Percentiles rank a stretch among this genome's conserved stretches.
Conservation (phyloP, 2,888 invertebrate genomes). For the Belgica antarctica region DNA sequence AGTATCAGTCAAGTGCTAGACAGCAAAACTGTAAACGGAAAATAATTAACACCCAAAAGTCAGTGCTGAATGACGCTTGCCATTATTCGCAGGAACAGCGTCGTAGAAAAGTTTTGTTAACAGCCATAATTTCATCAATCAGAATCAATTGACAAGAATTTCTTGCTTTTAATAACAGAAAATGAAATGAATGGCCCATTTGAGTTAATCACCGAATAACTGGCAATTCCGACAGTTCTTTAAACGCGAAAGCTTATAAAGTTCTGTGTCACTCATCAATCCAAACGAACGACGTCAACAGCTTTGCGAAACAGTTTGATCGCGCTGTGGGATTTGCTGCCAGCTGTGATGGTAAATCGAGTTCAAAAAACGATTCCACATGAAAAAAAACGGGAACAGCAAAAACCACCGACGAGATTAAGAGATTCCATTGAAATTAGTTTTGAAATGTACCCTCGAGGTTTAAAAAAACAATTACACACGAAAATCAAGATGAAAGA, state of each 20-base stretch:
- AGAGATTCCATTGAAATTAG: conserved; percentile 41
- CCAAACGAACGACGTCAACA: background rate
- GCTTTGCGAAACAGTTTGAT: conserved; percentile 5
- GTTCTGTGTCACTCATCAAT: conserved; percentile 15
- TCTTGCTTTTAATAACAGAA: too few species aligned
- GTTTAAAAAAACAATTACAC: conserved; percentile 13
- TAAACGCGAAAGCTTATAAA: conserved; percentile 13
- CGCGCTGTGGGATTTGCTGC: conserved; percentile 4
- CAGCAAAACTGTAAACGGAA: too few species aligned
- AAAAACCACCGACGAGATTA: conserved; percentile 24
- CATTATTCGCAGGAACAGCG: too few species aligned
- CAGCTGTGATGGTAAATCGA: conserved; percentile 16
- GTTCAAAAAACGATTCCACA: background rate
- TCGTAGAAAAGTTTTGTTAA: too few species aligned
- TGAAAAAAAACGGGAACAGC: background rate
- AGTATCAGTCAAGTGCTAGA: too few species aligned
- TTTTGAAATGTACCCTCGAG: conserved; percentile 32
- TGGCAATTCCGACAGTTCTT: too few species aligned
- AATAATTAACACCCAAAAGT: too few species aligned
- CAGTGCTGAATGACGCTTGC: too few species aligned
- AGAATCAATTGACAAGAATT: too few species aligned
- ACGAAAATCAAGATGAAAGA: background rate
- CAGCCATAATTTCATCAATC: too few species aligned
- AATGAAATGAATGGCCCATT: too few species aligned
- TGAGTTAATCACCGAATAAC: too few species aligned